Evolutionary conservation across 2,888 invertebrate species (phyloP), one percentile per base, ranked within the genome.

Genomic region (Drosophila trichaetosa): DNA sequence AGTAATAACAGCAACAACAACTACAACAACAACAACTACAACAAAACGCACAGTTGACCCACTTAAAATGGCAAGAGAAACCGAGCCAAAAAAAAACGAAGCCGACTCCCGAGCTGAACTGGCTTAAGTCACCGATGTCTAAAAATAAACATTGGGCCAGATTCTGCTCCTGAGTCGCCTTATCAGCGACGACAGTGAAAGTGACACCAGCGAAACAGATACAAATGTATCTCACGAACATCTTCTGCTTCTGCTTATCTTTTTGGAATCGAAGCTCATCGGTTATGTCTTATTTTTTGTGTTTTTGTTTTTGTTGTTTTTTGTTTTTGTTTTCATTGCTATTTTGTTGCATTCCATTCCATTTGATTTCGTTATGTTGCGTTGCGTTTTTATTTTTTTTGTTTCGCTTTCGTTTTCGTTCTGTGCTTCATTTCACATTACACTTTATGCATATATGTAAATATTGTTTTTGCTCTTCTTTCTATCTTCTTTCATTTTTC

Each of bases 41-140:
- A 48, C 56, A 60, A 36, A 46, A 40, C 53, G 60, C 40, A 57
- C 62, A 59, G 76, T 81, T 86, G 85, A 86, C 90, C 88, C 54
- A 87, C 76, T 86, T 89, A 82, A 84, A 87, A 73, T 89, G 88
- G 79, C 88, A 85, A 86, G 87, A 84, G 79, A 79, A 79, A 76
- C 59, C 29, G 53, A 69, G 48, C 59, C 63, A 31, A 31, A 52
- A 52, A 27, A 54, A 52, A 58, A 10, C 48, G 56, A 59, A 60
- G 56, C 58, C 51, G 21, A 18, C 61, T 18, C 27, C 54, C 33
- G 24, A 38, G 46, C 58, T 49, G 62, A 62, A 40, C 42, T 31
- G 64, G 48, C 80, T 76, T 67, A 87, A 75, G 82, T 78, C 75
- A 79, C 73, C 68, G 83, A 56, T 29, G 62, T 76, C 88, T 86